phyloP scores from a whole-genome alignment of 1,140 invertebrate species.

The Intoshia linei region DNA sequence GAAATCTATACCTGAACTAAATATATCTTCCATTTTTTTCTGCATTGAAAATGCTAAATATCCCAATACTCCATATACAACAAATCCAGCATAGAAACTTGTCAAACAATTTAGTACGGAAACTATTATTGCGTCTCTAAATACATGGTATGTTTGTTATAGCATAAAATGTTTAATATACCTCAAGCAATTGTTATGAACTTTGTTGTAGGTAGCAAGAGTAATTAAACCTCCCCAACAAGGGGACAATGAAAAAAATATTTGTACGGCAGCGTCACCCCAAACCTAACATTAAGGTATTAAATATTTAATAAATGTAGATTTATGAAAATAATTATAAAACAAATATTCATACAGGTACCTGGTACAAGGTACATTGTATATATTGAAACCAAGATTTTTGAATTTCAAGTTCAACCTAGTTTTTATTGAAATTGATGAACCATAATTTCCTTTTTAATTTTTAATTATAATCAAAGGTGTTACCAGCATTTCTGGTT shows the following conservation, averaged over 20 bases:
- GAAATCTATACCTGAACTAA: too few relatives aligned
- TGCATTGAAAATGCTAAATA: slow-evolving; percentile 61
- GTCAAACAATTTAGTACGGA: slow-evolving; percentile 73
- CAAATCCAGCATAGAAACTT: slow-evolving; percentile 85
- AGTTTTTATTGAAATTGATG: too few relatives aligned
- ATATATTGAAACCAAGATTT: too few relatives aligned
- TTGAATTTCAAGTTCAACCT: too few relatives aligned
- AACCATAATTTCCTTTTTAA: too few relatives aligned
- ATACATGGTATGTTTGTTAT: too few relatives aligned
- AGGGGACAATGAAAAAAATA: slow-evolving; percentile 32
- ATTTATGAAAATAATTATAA: not conserved
- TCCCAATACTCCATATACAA: slow-evolving; percentile 87
- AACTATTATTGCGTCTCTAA: slow-evolving; percentile 75
- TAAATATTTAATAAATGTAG: not conserved
- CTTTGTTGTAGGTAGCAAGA: slow-evolving; percentile 17
- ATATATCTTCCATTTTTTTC: slow-evolving; percentile 57
- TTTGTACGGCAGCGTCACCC: slow-evolving; percentile 48
- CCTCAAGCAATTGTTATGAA: slow-evolving; percentile 18
- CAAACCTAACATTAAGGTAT: slow-evolving; percentile 27
- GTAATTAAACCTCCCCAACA: slow-evolving; percentile 17
- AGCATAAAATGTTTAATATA: too few relatives aligned
- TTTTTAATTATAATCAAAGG: too few relatives aligned
- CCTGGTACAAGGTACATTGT: too few relatives aligned
- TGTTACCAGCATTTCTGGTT: too few relatives aligned
- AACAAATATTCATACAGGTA: too few relatives aligned